Conservation (phyloP, 2,888 invertebrate species). For the Brachypalpus laphriformis region DNA sequence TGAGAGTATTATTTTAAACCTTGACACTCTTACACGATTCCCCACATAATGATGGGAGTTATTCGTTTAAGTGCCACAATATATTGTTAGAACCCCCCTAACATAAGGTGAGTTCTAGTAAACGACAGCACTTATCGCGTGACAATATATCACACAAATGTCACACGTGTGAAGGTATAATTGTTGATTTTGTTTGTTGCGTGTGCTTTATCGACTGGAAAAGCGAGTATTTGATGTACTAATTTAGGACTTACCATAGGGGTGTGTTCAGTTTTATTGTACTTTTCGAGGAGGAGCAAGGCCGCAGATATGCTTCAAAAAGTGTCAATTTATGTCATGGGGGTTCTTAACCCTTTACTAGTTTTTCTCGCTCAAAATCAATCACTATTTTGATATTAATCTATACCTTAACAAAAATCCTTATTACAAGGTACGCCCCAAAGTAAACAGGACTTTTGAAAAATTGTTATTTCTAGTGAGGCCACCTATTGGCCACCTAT, state of each 20-base stretch:
- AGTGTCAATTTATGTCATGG: neutral
- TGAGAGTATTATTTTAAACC: neutral
- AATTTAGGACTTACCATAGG: neutral
- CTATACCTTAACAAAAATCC: no score
- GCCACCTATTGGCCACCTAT: no score
- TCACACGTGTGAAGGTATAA: neutral
- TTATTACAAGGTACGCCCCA: no score
- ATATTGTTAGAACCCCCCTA: neutral
- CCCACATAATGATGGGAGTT: neutral
- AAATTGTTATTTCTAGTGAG: no score
- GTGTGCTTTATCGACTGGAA: neutral
- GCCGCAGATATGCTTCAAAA: neutral
- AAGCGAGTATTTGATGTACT: neutral
- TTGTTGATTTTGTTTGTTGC: neutral
- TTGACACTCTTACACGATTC: neutral
- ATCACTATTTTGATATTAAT: no score
- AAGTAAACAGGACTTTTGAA: no score
- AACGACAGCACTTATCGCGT: slow-evolving; percentile 13
- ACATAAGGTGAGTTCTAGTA: slow-evolving; percentile 11
- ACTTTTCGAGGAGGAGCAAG: neutral
- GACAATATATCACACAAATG: slow-evolving; percentile 6
- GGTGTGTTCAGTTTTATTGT: neutral
- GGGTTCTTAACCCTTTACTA: no score
- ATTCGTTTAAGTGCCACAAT: neutral
- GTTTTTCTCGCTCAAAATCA: no score